These are phyloP conservation scores for Listronotus oregonensis DNA, from an alignment of 1,140 invertebrate genomes.

Conservation along the genomic window DNA sequence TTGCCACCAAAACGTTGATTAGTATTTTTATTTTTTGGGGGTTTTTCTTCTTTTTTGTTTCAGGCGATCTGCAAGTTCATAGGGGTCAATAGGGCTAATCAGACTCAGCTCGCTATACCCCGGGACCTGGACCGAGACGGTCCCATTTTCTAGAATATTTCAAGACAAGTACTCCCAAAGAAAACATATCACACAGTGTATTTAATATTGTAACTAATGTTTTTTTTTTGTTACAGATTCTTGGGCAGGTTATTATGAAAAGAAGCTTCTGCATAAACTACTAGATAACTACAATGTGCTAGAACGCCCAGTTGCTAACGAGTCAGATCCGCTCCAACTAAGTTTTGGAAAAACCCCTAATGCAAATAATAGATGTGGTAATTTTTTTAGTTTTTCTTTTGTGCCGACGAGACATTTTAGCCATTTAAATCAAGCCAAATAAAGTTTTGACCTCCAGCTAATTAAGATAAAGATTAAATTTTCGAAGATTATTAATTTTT, in stretches of 20 bases:
- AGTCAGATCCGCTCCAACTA: constrained; percentile 93
- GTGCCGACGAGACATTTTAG: constrained; percentile 8
- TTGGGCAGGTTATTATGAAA: constrained; percentile 88
- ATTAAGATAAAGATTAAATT: constrained; percentile 36
- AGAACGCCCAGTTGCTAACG: constrained; percentile 96
- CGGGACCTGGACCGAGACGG: no score
- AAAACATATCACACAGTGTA: no score
- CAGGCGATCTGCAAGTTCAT: no score
- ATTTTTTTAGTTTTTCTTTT: constrained; percentile 58
- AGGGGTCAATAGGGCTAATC: no score
- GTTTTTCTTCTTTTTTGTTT: no score
- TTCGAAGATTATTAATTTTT: constrained; percentile 25
- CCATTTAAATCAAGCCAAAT: constrained; percentile 15
- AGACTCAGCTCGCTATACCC: no score
- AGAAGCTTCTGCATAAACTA: constrained; percentile 88
- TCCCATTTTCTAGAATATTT: no score
- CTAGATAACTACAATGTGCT: constrained; percentile 95
- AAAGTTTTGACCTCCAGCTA: constrained; percentile 24
- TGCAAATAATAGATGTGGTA: constrained; percentile 99
- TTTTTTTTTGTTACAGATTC: constrained; percentile 65
- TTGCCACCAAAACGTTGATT: no score
- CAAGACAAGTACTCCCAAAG: no score
- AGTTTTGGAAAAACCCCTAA: constrained; percentile 96
- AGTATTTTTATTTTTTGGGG: no score
- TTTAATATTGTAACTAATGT: no score